Base-by-base conservation (phyloP, 2,113 vertebrate genomes). In the Scomber colias region DNA sequence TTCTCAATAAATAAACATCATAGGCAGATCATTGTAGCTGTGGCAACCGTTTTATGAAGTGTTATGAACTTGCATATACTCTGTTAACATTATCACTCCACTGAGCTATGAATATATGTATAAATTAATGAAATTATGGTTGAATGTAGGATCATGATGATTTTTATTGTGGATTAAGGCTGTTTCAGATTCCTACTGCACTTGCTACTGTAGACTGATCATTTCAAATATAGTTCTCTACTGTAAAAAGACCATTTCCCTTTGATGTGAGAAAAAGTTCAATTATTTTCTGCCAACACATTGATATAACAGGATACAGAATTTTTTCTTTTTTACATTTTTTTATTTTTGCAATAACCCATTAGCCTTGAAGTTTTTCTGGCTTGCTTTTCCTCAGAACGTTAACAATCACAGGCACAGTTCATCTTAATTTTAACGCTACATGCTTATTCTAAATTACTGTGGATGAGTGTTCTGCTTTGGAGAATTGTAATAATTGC, bases 31-130 rank as follows among this genome's bases (percentile, higher is more conserved):
- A 31, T n/a, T 0, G 21, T 62, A 27, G 19, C 75, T 68, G 35
- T 66, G 55, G 24, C 55, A 73, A 50, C 13, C 4, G 55, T 68
- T 72, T 50, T 54, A 57, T 63, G 30, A 54, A 49, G 17, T 27
- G 10, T 55, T 66, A 64, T 64, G 59, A 71, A 63, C n/a, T 27
- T 49, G 48, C 21, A 68, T 19, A 64, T 27, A 70, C n/a, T 76
- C 67, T 8, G 54, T 71, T 48, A 53, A 57, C 10, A 67, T 60
- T 79, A 72, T 46, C 48, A 68, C 57, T 51, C 12, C 12, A 14
- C 12, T 24, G 45, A 76, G 46, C 51, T 64, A 21, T 45, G 44
- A 50, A 55, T 63, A 51, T 12, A 15, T 17, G 46, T 56, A 71
- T 57, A 68, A 55, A 64, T 0, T 15, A 19, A 21, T 15, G 11